Evolutionary conservation across 2,113 vertebrate species (phyloP).

Genomic region (Actinemys pallida): DNA sequence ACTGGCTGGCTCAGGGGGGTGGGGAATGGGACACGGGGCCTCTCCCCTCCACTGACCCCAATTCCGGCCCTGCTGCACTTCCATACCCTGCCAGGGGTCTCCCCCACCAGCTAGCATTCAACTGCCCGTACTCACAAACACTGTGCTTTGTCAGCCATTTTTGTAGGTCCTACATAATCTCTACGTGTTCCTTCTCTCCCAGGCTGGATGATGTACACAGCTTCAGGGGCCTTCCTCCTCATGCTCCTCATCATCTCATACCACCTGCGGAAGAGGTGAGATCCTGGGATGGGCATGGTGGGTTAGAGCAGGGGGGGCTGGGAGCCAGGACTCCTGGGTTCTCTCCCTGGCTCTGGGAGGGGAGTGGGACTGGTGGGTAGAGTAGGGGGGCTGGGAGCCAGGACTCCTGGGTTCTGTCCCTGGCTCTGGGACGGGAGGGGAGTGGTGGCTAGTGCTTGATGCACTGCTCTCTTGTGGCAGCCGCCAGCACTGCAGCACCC

Average conservation of each 20-base stretch:
- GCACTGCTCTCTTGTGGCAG: neutral
- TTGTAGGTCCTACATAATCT: neutral
- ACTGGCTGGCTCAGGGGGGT: fast-evolving
- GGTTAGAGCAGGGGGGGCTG: neutral
- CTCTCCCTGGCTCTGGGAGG: neutral
- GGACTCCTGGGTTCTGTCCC: neutral
- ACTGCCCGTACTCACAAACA: no score
- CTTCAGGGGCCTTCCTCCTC: slow-evolving; percentile 54
- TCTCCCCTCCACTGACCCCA: neutral
- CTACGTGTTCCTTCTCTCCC: slow-evolving; percentile 15
- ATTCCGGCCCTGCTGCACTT: neutral
- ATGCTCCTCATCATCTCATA: slow-evolving; percentile 63
- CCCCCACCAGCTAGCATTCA: neutral
- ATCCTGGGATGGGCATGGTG: neutral
- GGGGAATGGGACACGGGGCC: neutral
- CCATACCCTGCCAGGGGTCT: neutral
- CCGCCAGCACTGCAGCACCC: neutral
- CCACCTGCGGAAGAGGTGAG: slow-evolving; percentile 68
- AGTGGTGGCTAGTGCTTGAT: neutral
- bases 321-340: no score
- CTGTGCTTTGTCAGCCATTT: neutral
- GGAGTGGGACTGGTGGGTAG: neutral
- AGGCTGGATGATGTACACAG: slow-evolving; percentile 67
- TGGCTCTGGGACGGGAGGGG: no score
- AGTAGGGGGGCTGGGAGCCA: neutral